phyloP scores from a whole-genome alignment of 2,113 vertebrate species.

The Crocuta crocuta region DNA sequence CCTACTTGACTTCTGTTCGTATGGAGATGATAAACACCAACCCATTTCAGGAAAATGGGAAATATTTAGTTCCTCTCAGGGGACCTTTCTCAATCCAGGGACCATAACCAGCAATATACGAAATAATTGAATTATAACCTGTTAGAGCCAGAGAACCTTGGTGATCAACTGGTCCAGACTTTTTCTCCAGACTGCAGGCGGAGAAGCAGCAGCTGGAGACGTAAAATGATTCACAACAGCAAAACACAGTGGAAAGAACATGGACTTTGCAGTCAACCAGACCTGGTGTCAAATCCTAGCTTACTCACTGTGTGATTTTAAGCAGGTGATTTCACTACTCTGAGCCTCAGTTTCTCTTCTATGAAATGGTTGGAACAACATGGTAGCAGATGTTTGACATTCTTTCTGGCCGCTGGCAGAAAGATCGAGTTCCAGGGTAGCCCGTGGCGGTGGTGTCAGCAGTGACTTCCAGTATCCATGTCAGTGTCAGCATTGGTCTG shows the following conservation, averaged over 20 bases:
- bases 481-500: neutral
- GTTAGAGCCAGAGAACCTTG: neutral
- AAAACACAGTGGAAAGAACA: neutral
- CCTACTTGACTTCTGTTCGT: slow-evolving; percentile 3
- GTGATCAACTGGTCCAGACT: neutral
- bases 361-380: neutral
- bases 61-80: neutral
- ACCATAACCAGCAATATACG: neutral
- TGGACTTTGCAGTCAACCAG: neutral
- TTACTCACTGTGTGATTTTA: neutral
- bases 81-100: neutral
- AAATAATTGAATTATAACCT: neutral
- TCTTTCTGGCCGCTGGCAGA: neutral
- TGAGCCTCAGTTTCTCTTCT: neutral
- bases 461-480: neutral
- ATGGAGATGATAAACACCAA: neutral
- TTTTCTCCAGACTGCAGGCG: neutral
- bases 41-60: slow-evolving; percentile 40
- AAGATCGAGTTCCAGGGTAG: neutral
- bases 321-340: neutral
- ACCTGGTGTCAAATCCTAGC: neutral
- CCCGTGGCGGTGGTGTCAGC: neutral
- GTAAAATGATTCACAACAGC: neutral
- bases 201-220: neutral
- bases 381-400: neutral